Percentiles rank a stretch among this genome's conserved stretches.
Evolutionary conservation across 2,797 vertebrate genomes (phyloP).

Genomic region (Tragelaphus eurycerus): DNA sequence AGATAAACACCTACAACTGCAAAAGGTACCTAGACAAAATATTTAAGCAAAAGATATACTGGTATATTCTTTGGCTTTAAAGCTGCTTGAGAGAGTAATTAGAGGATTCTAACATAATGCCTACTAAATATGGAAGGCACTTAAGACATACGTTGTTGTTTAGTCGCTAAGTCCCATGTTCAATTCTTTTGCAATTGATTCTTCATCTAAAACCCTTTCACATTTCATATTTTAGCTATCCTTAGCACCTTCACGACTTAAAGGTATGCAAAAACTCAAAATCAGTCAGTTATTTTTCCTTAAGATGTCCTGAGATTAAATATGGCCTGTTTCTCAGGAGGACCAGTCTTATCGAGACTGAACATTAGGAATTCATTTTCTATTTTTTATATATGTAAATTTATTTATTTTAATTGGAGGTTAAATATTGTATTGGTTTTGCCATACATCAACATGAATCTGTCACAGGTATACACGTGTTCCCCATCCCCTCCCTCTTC

Average conservation of each 20-base stretch:
- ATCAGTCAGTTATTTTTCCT: conserved; percentile 13
- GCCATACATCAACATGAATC: no score
- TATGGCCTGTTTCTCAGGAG: not conserved
- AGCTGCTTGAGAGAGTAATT: not conserved
- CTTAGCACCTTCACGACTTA: not conserved
- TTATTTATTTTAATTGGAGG: no score
- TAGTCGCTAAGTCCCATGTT: not conserved
- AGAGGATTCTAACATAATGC: not conserved
- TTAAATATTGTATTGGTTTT: no score
- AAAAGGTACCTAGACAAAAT: not conserved
- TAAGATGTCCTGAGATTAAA: not conserved
- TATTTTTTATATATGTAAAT: no score
- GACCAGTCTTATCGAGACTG: not conserved
- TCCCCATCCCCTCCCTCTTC: no score
- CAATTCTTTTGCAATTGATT: not conserved
- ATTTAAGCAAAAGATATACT: not conserved
- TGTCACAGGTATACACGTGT: no score
- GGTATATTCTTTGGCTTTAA: not conserved
- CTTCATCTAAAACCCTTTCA: not conserved
- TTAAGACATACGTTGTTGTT: not conserved
- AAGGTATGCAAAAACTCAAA: not conserved
- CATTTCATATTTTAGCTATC: not conserved
- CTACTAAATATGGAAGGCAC: not conserved
- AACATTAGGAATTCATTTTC: not conserved
- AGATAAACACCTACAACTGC: not conserved